A percentile compares a stretch with the other conserved stretches of the same genome.
Evolutionary conservation across 1,140 invertebrate genomes (phyloP).

Genomic region (Leptinotarsa lineolata): DNA sequence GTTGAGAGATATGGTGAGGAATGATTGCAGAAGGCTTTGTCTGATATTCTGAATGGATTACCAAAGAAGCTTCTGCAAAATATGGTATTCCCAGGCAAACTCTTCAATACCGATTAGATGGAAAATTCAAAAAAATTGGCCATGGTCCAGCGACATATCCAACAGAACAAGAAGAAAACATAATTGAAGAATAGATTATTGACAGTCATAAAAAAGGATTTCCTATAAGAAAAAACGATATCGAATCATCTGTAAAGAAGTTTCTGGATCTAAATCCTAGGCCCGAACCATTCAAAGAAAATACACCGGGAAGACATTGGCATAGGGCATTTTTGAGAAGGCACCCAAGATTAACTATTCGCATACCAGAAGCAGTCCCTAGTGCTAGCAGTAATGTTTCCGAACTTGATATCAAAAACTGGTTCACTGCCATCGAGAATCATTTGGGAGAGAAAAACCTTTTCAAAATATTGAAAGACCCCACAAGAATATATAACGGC

Average conservation of each 20-base stretch:
- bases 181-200: not conserved
- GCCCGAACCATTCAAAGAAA: not conserved
- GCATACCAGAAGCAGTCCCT: not conserved
- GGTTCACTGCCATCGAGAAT: slow-evolving; percentile 31
- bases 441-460: slow-evolving; percentile 32
- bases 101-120: no score
- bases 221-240: not conserved
- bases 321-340: not conserved
- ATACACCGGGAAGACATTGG: not conserved
- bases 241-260: not conserved
- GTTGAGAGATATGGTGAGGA: no score
- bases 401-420: slow-evolving; percentile 33
- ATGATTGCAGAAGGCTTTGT: no score
- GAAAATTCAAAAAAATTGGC: no score
- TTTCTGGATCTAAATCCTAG: not conserved
- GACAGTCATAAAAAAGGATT: not conserved
- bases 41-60: no score
- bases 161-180: not conserved
- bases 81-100: no score
- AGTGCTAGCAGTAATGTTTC: not conserved
- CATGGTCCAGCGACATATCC: not conserved
- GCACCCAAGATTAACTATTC: not conserved
- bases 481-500: slow-evolving; percentile 33
- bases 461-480: slow-evolving; percentile 32
- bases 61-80: no score